Conservation (phyloP, 2,888 invertebrate genomes). For the Dioctria linearis region DNA sequence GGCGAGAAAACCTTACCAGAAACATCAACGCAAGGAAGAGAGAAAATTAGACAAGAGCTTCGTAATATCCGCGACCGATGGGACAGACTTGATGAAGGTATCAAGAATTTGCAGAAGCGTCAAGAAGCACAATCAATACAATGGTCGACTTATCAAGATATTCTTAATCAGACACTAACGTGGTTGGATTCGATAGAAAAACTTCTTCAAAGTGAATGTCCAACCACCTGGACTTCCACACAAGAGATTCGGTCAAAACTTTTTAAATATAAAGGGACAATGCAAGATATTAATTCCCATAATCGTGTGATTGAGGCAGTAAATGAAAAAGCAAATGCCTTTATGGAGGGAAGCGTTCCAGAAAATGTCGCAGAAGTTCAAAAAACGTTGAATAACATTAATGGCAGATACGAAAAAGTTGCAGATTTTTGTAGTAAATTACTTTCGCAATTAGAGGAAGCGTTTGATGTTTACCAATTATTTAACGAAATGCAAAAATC, state of each 20-base stretch:
- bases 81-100: constrained; percentile 89
- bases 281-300: constrained; percentile 92
- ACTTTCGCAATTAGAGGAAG: constrained; percentile 82
- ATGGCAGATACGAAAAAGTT: constrained; percentile 82
- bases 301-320: constrained; percentile 92
- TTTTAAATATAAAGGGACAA: constrained; percentile 86
- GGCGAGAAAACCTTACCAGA: constrained; percentile 94
- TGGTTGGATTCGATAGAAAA: constrained; percentile 92
- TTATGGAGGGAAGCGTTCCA: constrained; percentile 73
- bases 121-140: constrained; percentile 88
- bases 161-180: constrained; percentile 83
- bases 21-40: constrained; percentile 92
- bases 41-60: constrained; percentile 88
- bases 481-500: constrained; percentile 89
- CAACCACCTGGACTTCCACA: constrained; percentile 81
- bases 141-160: constrained; percentile 89
- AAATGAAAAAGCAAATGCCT: constrained; percentile 87
- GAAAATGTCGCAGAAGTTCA: constrained; percentile 74
- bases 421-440: constrained; percentile 78
- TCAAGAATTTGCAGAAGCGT: constrained; percentile 87
- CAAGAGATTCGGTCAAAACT: constrained; percentile 89
- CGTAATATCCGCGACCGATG: constrained; percentile 86
- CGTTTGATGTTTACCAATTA: constrained; percentile 86
- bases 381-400: constrained; percentile 80
- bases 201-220: constrained; percentile 79